Evolutionary conservation across 2,888 invertebrate species (phyloP), one percentile per base, ranked within the genome.

Genomic region (Lycophotia porphyrea): DNA sequence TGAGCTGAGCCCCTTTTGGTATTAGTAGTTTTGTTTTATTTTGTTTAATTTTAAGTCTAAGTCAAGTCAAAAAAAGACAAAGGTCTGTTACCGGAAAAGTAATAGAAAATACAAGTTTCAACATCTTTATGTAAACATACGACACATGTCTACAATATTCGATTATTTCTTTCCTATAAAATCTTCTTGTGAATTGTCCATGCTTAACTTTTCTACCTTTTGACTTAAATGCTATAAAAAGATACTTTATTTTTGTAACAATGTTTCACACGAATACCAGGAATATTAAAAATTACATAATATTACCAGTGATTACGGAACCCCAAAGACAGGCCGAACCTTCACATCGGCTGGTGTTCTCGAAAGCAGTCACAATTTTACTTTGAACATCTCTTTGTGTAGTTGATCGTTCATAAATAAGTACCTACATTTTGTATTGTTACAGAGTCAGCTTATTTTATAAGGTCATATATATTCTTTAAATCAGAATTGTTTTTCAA

Each of bases 331-430:
- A 74, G 31, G 69, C 73, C 75, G 78, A 87, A 81, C 82, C 80
- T 83, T 85, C 82, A 84, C 80, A 88, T 88, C 80, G 87, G 78
- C 80, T 81, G 76, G 80, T 79, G 84, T 85, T 85, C 71, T 60
- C 58, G 78, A 87, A 88, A 86, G 82, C 82, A 78, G 81, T 87
- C 81, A 83, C 81, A 82, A 84, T 85, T 87, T 85, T 75, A 64
- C 79, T 83, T 87, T 85, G 78, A 88, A 88, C 81, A 87, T 87
- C 76, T 80, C 85, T 87, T 83, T 87, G 81, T 88, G 74, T 76
- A 77, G 58, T 72, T 82, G 84, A 84, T 82, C 76, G 85, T 71
- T 82, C 66, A 74, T 82, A 88, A 81, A 84, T 74, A 82, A 76
- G 47, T 66, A 82, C n/a, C n/a, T n/a, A n/a, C 58, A 69, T 79